Conservation (phyloP, 2,797 vertebrate genomes). For the Siniperca obscura region DNA sequence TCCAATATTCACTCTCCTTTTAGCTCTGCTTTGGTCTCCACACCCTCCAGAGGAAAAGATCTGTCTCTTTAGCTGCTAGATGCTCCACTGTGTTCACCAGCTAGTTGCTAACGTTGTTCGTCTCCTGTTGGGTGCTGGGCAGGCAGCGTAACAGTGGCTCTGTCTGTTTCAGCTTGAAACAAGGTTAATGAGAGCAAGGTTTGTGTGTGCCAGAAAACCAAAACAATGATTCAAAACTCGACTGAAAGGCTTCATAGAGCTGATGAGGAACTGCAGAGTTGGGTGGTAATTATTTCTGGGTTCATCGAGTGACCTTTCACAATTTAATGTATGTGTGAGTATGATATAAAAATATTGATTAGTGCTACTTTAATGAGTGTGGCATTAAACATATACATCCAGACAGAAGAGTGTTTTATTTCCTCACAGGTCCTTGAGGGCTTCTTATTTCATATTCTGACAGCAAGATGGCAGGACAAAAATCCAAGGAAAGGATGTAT, state of each 20-base stretch:
- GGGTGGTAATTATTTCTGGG: background rate
- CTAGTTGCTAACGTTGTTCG: background rate
- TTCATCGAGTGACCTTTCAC: conserved; percentile 20
- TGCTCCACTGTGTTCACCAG: background rate
- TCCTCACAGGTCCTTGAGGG: conserved; percentile 3
- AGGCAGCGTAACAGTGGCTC: background rate
- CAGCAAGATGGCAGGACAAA: conserved; percentile 9
- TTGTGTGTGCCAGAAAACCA: background rate
- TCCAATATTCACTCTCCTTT: background rate
- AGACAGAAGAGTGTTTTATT: background rate
- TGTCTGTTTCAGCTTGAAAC: background rate
- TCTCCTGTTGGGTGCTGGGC: background rate
- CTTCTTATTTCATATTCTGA: conserved; percentile 4
- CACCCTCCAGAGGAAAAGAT: too few relatives aligned
- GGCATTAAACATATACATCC: conserved; percentile 21
- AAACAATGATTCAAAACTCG: background rate
- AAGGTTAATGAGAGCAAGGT: background rate
- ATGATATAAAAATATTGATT: conserved; percentile 50
- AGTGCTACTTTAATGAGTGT: conserved; percentile 27
- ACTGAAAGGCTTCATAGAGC: background rate
- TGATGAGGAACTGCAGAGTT: conserved; percentile 7
- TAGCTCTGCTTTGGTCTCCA: background rate
- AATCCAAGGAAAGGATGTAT: conserved; percentile 15
- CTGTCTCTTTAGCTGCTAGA: too few relatives aligned
- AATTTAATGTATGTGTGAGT: conserved; percentile 31